Evolutionary conservation across 2,113 vertebrate genomes (phyloP).

Genomic region (Propithecus coquereli): DNA sequence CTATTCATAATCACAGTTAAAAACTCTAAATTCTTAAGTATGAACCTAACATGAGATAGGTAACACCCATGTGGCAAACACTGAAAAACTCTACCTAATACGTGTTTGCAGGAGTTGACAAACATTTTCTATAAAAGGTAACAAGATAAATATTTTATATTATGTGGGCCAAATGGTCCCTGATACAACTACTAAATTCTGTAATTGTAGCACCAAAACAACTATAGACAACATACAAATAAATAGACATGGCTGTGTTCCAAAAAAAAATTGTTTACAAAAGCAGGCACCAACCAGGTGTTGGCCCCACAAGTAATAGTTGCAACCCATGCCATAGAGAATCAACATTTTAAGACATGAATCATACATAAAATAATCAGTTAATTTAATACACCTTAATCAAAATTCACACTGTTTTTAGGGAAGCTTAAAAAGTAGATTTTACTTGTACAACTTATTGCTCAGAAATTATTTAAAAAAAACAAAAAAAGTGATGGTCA

Average conservation of each 20-base stretch:
- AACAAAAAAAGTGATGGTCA: neutral
- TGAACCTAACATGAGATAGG: neutral
- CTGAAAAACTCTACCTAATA: neutral
- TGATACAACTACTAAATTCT: neutral
- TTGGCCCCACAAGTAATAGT: neutral
- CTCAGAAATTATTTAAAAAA: neutral
- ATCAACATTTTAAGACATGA: neutral
- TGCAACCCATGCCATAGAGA: neutral
- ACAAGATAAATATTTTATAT: neutral
- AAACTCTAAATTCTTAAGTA: neutral
- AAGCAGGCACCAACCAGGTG: neutral
- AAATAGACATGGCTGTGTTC: neutral
- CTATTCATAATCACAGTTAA: neutral
- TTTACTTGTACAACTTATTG: neutral
- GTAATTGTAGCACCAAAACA: neutral
- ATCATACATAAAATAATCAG: neutral
- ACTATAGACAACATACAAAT: neutral
- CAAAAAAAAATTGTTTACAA: neutral
- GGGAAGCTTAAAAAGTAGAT: neutral
- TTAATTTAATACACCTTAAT: neutral
- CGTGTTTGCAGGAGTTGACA: neutral
- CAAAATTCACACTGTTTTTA: neutral
- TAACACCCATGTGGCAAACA: neutral
- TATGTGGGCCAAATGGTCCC: neutral
- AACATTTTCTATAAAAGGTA: neutral